Percentiles rank a stretch among this genome's conserved stretches.
phyloP scores from a whole-genome alignment of 2,797 vertebrate genomes.

The Pseudocheirus occidentalis region DNA sequence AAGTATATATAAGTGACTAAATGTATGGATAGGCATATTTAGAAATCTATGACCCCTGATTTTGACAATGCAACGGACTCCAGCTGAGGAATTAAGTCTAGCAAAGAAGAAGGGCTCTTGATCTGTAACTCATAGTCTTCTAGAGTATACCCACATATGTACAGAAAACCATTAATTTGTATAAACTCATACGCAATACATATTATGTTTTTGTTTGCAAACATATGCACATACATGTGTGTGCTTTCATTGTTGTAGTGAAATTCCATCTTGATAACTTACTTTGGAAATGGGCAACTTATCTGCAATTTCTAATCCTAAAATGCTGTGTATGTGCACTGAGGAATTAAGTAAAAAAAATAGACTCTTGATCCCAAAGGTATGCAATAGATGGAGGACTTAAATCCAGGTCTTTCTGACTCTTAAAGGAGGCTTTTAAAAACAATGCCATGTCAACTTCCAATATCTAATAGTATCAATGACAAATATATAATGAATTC shows the following conservation, averaged over 20 bases:
- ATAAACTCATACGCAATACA: too few relatives aligned
- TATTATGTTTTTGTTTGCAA: neutral
- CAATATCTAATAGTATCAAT: too few relatives aligned
- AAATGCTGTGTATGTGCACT: neutral
- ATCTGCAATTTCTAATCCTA: neutral
- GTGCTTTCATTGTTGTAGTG: neutral
- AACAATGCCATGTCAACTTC: neutral
- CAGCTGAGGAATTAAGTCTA: neutral
- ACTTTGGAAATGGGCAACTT: neutral
- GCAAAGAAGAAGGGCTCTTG: neutral
- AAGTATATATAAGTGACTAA: neutral
- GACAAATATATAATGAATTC: too few relatives aligned
- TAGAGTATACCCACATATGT: neutral
- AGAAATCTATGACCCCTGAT: neutral
- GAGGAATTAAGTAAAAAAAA: neutral
- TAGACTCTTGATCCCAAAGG: neutral
- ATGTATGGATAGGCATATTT: neutral
- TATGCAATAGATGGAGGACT: too few relatives aligned
- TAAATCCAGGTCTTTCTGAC: neutral
- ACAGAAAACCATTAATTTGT: neutral
- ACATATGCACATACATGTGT: neutral
- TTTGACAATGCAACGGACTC: neutral
- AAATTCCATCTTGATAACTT: neutral
- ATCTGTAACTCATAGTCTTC: neutral
- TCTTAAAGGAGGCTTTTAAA: neutral